Percentiles rank a stretch among this genome's conserved stretches.
These are phyloP conservation scores for Pegea sp. DNA, from an alignment of 23 tunicate genomes.

Conservation along the genomic window DNA sequence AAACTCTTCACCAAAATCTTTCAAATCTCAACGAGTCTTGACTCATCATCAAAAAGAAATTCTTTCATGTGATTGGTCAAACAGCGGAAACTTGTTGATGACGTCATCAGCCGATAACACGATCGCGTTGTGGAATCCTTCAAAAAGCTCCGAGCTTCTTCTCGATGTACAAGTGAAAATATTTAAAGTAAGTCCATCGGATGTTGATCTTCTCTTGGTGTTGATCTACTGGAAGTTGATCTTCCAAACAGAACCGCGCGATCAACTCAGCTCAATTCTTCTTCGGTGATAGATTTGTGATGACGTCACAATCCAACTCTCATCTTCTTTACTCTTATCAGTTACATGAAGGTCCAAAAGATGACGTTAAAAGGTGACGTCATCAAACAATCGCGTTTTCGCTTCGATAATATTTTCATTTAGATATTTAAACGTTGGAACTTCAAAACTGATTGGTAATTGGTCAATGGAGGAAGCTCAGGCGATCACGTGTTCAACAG, in stretches of 20 bases:
- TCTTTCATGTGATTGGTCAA: slow-evolving; percentile 18
- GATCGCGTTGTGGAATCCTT: slow-evolving; percentile 15
- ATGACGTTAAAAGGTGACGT: slow-evolving; percentile 79
- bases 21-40: no score
- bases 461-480: slow-evolving; percentile 19
- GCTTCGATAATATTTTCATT: background rate
- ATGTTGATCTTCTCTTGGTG: no score
- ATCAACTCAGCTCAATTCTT: slow-evolving; percentile 48
- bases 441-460: slow-evolving; percentile 15
- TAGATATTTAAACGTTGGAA: slow-evolving; percentile 35
- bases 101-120: slow-evolving; percentile 13
- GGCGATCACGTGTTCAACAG: slow-evolving; percentile 19
- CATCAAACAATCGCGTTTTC: no score
- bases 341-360: slow-evolving; percentile 23
- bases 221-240: no score
- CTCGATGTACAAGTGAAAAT: no score
- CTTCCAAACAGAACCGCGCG: no score
- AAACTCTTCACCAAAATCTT: no score
- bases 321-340: slow-evolving; percentile 13
- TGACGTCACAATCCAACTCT: slow-evolving; percentile 19
- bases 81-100: slow-evolving; percentile 6
- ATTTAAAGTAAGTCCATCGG: no score
- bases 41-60: no score
- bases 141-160: slow-evolving; percentile 11
- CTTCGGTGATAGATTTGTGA: slow-evolving; percentile 45